These are phyloP conservation scores for Macrosoma leucophasiata DNA, from an alignment of 2,888 invertebrate species.

Conservation along the genomic window DNA sequence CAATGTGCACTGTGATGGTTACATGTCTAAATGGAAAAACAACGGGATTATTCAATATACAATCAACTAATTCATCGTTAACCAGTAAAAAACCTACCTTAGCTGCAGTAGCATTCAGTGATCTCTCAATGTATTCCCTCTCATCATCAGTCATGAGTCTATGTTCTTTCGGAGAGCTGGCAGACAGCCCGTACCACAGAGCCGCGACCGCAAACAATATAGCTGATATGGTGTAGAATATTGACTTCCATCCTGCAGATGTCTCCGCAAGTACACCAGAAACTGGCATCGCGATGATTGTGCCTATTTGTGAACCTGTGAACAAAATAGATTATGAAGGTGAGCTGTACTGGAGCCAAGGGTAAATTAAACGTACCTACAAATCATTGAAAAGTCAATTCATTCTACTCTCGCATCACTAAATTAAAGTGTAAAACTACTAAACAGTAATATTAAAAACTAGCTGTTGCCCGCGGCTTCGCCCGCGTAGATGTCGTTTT, in stretches of 20 bases:
- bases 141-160: constrained; percentile 73
- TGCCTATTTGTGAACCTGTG: constrained; percentile 80
- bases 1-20: too few relatives aligned
- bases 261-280: constrained; percentile 78
- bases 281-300: constrained; percentile 79
- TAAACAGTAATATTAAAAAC: too few relatives aligned
- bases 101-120: constrained; percentile 44
- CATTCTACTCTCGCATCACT: too few relatives aligned
- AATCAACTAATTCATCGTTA: too few relatives aligned
- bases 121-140: constrained; percentile 74
- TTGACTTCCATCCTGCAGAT: constrained; percentile 79
- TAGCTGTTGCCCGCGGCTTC: too few relatives aligned
- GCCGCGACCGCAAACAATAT: constrained; percentile 71
- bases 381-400: too few relatives aligned
- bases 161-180: constrained; percentile 76
- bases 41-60: too few relatives aligned
- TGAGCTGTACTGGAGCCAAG: too few relatives aligned
- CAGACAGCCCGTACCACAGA: constrained; percentile 72
- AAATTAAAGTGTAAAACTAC: too few relatives aligned
- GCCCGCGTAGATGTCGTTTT: too few relatives aligned
- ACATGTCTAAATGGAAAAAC: too few relatives aligned
- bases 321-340: constrained; percentile 15
- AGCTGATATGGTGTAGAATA: constrained; percentile 78
- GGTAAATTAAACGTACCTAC: too few relatives aligned
- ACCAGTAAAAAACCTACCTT: constrained; percentile 13